Evolutionary conservation across 2,113 vertebrate genomes (phyloP).

Genomic region (Steatornis caripensis): DNA sequence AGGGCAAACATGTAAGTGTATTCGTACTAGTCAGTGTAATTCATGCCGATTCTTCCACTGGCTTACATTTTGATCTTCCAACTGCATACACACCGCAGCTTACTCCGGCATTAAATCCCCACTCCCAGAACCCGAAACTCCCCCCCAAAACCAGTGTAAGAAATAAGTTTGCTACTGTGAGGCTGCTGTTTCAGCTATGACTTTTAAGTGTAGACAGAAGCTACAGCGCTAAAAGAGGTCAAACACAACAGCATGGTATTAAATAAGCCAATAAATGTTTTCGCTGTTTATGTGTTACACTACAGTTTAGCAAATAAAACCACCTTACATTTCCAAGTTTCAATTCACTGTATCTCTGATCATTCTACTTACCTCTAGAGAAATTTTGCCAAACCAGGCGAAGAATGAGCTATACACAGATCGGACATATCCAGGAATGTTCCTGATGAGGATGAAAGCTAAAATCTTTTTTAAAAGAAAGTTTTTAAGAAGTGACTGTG

Average conservation of each 20-base stretch:
- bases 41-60: neutral
- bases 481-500: neutral
- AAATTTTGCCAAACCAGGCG: slow-evolving; percentile 98
- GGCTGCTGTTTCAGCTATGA: neutral
- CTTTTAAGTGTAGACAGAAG: neutral
- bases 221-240: neutral
- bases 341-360: neutral
- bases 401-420: slow-evolving; percentile 98
- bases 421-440: slow-evolving; percentile 92
- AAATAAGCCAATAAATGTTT: neutral
- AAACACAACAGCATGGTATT: neutral
- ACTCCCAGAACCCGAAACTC: neutral
- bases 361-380: slow-evolving; percentile 86
- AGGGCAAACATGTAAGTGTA: neutral
- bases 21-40: neutral
- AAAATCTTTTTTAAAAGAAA: slow-evolving; percentile 78
- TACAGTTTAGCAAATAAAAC: neutral
- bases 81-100: neutral
- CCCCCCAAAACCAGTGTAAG: neutral
- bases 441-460: slow-evolving; percentile 95
- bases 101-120: neutral
- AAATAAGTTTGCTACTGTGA: neutral
- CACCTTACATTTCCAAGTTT: neutral
- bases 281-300: neutral
- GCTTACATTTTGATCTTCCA: neutral